Percentiles rank a stretch among this genome's conserved stretches.
Conservation (phyloP, 2,888 invertebrate genomes). For the Entomobrya proxima region DNA sequence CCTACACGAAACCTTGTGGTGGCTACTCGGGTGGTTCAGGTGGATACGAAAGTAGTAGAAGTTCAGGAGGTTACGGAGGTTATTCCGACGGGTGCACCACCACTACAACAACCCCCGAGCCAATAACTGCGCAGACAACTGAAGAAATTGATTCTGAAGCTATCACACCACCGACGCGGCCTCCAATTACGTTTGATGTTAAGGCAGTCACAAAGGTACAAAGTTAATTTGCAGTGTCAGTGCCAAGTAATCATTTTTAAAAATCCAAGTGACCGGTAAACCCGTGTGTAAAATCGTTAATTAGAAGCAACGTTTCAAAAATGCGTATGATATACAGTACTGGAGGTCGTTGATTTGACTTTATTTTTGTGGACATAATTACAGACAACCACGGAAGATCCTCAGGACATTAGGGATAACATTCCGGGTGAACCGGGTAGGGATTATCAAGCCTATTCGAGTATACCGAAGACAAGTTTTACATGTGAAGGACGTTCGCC, state of each 20-base stretch:
- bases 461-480: constrained; percentile 82
- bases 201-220: constrained; percentile 28
- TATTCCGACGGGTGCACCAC: constrained; percentile 55
- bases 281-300: background rate
- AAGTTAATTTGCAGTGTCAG: background rate
- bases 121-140: constrained; percentile 9
- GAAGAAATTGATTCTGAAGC: constrained; percentile 55
- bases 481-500: constrained; percentile 81
- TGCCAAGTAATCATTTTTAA: background rate
- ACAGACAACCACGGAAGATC: constrained; percentile 64
- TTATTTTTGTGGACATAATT: too few species aligned
- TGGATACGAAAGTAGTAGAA: too few species aligned
- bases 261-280: background rate
- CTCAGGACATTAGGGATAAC: constrained; percentile 81
- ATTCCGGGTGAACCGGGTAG: constrained; percentile 84
- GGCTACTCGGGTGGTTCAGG: constrained; percentile 42
- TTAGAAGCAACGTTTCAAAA: background rate
- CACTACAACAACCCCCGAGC: constrained; percentile 54
- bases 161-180: constrained; percentile 36
- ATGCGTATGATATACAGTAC: background rate
- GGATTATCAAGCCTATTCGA: constrained; percentile 82
- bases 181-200: background rate
- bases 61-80: constrained; percentile 47
- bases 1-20: constrained; percentile 36
- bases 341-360: background rate